Evolutionary conservation across 2,888 invertebrate genomes (phyloP).

Genomic region (Eilema sororculum): DNA sequence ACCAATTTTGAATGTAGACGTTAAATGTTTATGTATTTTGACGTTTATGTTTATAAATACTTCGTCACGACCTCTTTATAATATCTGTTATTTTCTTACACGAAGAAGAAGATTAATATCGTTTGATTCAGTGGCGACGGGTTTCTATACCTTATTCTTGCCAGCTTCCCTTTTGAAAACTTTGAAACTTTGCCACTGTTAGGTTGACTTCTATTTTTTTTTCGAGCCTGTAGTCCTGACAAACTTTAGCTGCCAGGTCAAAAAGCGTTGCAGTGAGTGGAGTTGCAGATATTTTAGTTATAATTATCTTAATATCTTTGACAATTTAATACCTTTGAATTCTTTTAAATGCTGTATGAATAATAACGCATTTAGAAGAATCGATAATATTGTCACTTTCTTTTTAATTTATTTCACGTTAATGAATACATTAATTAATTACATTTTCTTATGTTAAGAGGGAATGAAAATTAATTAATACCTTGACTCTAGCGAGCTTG

Average conservation of each 20-base stretch:
- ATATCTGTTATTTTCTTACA: background rate
- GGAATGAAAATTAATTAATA: background rate
- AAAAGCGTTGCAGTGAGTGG: background rate
- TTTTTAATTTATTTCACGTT: background rate
- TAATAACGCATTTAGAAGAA: background rate
- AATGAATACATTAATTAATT: background rate
- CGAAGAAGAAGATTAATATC: background rate
- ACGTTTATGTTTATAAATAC: background rate
- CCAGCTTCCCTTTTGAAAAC: too few relatives aligned
- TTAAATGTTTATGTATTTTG: slow-evolving; percentile 3
- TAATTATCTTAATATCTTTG: too few relatives aligned
- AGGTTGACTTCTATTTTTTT: too few relatives aligned
- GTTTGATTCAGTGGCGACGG: too few relatives aligned
- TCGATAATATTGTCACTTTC: background rate
- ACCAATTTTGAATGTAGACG: background rate
- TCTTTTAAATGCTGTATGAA: too few relatives aligned
- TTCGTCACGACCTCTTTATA: background rate
- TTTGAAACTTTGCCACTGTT: too few relatives aligned
- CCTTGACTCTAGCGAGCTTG: background rate
- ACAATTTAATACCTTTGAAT: too few relatives aligned
- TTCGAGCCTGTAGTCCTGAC: background rate
- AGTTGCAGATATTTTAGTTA: too few relatives aligned
- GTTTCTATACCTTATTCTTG: too few relatives aligned
- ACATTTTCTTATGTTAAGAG: background rate
- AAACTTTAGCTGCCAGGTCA: background rate